phyloP scores from a whole-genome alignment of 2,797 vertebrate genomes.

The Lutjanus campechanus region DNA sequence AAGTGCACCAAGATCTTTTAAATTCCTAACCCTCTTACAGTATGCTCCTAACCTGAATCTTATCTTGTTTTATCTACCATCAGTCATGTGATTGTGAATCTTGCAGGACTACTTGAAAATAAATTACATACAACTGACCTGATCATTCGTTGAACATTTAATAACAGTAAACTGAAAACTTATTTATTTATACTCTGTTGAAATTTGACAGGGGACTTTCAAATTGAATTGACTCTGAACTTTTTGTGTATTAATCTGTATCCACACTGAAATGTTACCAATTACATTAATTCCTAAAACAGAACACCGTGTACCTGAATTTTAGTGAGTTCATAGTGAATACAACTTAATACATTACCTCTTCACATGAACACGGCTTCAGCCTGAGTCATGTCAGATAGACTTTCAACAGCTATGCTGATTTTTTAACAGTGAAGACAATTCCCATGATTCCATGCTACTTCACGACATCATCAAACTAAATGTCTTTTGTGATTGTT shows the following conservation, averaged over 20 bases:
- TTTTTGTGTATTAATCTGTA: not conserved
- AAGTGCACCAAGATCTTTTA: constrained; percentile 1
- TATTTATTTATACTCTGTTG: no score
- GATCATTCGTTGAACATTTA: not conserved
- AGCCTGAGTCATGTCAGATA: no score
- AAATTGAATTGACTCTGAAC: not conserved
- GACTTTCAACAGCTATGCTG: no score
- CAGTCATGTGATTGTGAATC: not conserved
- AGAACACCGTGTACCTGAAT: not conserved
- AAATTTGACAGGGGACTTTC: no score
- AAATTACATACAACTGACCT: not conserved
- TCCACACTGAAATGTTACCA: not conserved
- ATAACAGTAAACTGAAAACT: no score
- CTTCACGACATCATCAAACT: no score
- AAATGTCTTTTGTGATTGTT: no score
- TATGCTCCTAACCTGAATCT: not conserved
- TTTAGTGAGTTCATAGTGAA: not conserved
- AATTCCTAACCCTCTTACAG: not conserved
- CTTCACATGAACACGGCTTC: no score
- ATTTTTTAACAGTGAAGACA: no score
- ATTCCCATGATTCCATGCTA: no score
- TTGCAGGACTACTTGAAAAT: not conserved
- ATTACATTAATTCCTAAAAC: not conserved
- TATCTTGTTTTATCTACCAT: not conserved
- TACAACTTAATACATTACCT: no score